Evolutionary conservation across 2,888 invertebrate species (phyloP).

Genomic region (Branchipolynoe longqiensis): DNA sequence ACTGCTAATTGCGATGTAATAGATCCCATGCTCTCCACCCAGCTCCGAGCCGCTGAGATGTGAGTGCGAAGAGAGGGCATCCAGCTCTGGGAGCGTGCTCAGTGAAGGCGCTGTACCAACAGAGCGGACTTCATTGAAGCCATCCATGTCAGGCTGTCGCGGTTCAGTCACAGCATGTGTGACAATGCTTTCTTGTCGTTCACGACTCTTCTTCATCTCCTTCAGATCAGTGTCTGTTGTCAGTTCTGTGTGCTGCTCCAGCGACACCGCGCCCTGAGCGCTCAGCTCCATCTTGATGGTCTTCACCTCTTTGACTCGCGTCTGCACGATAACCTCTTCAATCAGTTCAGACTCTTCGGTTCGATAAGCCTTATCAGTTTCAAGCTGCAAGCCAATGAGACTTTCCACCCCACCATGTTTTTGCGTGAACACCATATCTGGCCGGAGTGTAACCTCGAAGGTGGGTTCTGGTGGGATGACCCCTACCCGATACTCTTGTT

Average conservation of each 20-base stretch:
- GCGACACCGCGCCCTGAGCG: conserved; percentile 64
- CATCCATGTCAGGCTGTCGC: background rate
- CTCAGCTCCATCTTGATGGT: conserved; percentile 66
- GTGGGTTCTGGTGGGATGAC: background rate
- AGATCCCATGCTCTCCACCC: background rate
- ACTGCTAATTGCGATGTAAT: conserved; percentile 62
- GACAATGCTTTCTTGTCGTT: conserved; percentile 62
- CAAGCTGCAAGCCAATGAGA: conserved; percentile 11
- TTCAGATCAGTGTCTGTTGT: conserved; percentile 67
- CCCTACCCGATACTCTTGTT: background rate
- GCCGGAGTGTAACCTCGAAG: conserved; percentile 32
- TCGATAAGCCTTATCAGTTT: conserved; percentile 61
- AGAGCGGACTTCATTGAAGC: background rate
- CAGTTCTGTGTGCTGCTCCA: conserved; percentile 67
- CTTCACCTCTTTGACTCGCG: conserved; percentile 60
- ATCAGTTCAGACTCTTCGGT: conserved; percentile 61
- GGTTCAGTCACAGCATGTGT: conserved; percentile 24
- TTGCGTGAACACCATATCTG: conserved; percentile 23
- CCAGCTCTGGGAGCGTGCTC: background rate
- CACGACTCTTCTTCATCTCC: conserved; percentile 66
- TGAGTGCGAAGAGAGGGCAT: background rate
- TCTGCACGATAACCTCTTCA: conserved; percentile 56
- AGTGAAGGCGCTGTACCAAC: background rate
- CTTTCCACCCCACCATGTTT: conserved; percentile 11
- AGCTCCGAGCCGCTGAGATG: conserved; percentile 19